A percentile compares a stretch with the other conserved stretches of the same genome.
These are phyloP conservation scores for Dicroscelio sp. DNA, from an alignment of 2,888 invertebrate genomes.

Conservation along the genomic window DNA sequence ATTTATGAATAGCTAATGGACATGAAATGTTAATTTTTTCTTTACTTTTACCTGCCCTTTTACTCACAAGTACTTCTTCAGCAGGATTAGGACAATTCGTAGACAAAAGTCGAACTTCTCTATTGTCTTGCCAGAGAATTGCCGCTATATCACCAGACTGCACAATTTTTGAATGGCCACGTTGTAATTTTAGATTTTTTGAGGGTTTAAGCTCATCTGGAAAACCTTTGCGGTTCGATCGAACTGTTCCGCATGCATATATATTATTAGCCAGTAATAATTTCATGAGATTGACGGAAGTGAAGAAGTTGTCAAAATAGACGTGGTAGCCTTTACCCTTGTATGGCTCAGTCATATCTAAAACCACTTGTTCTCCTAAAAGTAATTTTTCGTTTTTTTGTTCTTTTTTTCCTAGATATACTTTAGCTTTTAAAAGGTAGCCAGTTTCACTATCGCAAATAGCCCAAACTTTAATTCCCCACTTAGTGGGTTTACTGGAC, in stretches of 20 bases:
- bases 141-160: slow-evolving; percentile 11
- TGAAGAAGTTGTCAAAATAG: slow-evolving; percentile 20
- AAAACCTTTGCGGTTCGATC: slow-evolving; percentile 41
- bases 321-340: slow-evolving; percentile 18
- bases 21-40: not conserved
- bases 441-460: slow-evolving; percentile 31
- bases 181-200: not conserved
- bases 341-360: slow-evolving; percentile 26
- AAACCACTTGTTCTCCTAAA: slow-evolving; percentile 31
- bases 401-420: slow-evolving; percentile 31
- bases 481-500: slow-evolving; percentile 40
- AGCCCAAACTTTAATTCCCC: slow-evolving; percentile 25
- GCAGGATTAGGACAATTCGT: not conserved
- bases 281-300: slow-evolving; percentile 27
- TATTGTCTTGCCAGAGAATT: slow-evolving; percentile 9
- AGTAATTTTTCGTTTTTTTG: not conserved
- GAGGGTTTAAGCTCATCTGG: slow-evolving; percentile 28
- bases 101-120: slow-evolving; percentile 21
- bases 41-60: not conserved
- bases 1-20: not conserved
- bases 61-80: not conserved
- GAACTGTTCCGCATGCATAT: slow-evolving; percentile 44
- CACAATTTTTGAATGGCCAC: slow-evolving; percentile 18
- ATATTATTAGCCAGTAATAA: slow-evolving; percentile 31
- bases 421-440: slow-evolving; percentile 9